Conservation (phyloP, 2,797 vertebrate genomes). For the Strix occidentalis region DNA sequence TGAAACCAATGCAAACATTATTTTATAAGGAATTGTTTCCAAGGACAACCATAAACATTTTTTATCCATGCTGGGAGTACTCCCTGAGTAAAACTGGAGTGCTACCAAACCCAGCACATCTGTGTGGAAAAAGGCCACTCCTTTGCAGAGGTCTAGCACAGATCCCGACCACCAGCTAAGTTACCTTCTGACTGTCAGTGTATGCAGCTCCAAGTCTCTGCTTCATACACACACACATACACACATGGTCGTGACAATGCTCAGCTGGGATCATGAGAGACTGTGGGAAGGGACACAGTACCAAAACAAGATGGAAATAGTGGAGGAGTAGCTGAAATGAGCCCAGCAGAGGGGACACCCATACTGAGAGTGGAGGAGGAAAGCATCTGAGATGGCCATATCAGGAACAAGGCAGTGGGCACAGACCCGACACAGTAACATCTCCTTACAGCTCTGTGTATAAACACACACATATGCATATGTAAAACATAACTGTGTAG, state of each 20-base stretch:
- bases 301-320: background rate
- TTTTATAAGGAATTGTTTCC: background rate
- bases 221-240: background rate
- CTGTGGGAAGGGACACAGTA: background rate
- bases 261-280: background rate
- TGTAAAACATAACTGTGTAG: background rate
- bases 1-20: background rate
- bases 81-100: background rate
- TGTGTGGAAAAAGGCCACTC: background rate
- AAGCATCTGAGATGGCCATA: background rate
- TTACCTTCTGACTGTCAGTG: background rate
- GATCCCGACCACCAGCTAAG: background rate
- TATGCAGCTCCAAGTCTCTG: background rate
- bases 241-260: background rate
- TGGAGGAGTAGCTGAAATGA: background rate
- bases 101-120: background rate
- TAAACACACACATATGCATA: background rate
- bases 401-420: background rate
- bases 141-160: background rate
- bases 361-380: background rate
- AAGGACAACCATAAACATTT: constrained; percentile 1
- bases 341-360: background rate
- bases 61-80: background rate
- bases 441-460: background rate
- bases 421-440: background rate